Evolutionary conservation across 2,888 invertebrate genomes (phyloP), one percentile per base, ranked within the genome.

Genomic region (Gibbula magus): DNA sequence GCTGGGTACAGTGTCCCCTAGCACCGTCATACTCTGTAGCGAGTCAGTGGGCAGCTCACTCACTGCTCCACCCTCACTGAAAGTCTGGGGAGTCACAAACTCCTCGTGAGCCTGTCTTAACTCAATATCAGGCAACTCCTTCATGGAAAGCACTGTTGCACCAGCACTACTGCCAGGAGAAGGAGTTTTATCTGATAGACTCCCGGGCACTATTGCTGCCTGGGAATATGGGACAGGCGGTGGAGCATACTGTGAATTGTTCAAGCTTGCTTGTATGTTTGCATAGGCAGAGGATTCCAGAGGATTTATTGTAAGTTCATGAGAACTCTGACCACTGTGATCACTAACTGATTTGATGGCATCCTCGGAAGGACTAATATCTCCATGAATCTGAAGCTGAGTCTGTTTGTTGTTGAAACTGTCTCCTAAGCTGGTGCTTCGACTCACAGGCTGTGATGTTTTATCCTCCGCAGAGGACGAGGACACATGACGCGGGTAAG

Each of bases 391-490:
- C 53, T 88, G 86, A 54, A 89, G 77, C 74, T 85, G 85, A 1
- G 85, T 85, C 61, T 85, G 79, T 32, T 83, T 85, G 53, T 87
- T 86, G 77, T 89, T 89, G 77, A 89, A 89, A 81, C 89, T 89
- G 67, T 90, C 90, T 61, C 87, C 86, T 45, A 86, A 81, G 79
- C 89, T 88, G 13, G 85, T 86, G 84, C 85, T 87, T 51, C 88
- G 85, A 81, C 87, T 87, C 4, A 84, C 82, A 77, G 86, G 84
- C 67, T 84, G 70, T 39, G 85, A 84, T 54, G 73, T 76, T 39
- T 61, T 79, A 45, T 80, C 81, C 18, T 32, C n/a, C 16, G 29
- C 79, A 18, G 81, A 13, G 81, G 81, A 51, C 52, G 67, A 25
- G 82, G 82, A 52, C 81, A 79, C 22, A 79, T 80, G 75, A 51